Percentiles rank a stretch among this genome's conserved stretches.
phyloP scores from a whole-genome alignment of 2,113 vertebrate genomes.

The Haemorhous mexicanus region DNA sequence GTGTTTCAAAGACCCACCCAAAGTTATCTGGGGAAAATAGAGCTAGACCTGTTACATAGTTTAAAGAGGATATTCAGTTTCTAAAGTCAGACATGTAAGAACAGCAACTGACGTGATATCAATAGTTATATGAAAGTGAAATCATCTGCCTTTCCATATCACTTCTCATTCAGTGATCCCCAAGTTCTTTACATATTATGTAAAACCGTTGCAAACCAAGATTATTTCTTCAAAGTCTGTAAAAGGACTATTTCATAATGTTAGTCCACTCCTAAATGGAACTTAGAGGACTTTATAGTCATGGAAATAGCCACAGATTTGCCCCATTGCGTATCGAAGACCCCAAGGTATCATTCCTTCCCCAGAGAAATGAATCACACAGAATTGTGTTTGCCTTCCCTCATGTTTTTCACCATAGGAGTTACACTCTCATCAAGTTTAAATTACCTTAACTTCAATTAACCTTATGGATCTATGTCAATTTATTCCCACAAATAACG shows the following conservation, averaged over 20 bases:
- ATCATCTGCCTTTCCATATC: neutral
- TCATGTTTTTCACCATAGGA: neutral
- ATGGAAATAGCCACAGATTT: neutral
- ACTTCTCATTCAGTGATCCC: neutral
- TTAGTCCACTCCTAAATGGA: neutral
- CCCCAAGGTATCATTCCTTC: neutral
- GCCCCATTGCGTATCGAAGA: accelerated
- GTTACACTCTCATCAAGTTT: neutral
- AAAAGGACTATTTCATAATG: neutral
- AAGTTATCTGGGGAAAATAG: neutral
- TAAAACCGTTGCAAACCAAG: neutral
- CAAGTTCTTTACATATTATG: neutral
- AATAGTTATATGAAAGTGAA: neutral
- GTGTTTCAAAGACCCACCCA: neutral
- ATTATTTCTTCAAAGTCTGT: neutral
- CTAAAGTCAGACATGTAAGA: neutral
- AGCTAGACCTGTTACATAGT: neutral
- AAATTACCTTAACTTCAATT: conserved; percentile 1
- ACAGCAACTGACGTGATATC: neutral
- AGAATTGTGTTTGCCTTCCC: neutral
- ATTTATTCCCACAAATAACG: neutral
- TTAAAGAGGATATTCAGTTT: neutral
- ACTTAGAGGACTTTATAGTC: neutral
- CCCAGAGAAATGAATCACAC: neutral
- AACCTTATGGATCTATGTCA: neutral